Evolutionary conservation across 2,113 vertebrate species (phyloP), one percentile per base, ranked within the genome.

Genomic region (Rhinolophus sinicus): DNA sequence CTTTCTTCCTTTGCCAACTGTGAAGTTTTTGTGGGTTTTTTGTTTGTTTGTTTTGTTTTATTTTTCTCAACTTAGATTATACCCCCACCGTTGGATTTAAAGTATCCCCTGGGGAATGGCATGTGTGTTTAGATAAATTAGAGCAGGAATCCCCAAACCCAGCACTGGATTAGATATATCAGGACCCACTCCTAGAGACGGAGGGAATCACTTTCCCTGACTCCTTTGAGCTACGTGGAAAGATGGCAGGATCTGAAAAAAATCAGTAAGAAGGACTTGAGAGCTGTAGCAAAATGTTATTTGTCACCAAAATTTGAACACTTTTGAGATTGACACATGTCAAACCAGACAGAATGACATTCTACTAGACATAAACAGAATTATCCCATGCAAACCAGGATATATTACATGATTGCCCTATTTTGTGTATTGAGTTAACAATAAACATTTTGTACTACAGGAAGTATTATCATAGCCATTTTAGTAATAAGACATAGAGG

Each of bases 291-390:
- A 38, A 54, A 5, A 47, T 40, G 6, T 52, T 30, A 54, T 60
- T 54, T 82, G 16, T 56, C 38, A n/a, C 54, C 30, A 77, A 72
- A 54, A 82, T 8, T 38, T 2, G 28, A 33, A 60, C 13, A 73
- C 33, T 90, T 96, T 80, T n/a, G 54, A 95, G 62, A 86, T 4
- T 54, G 33, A 40, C 6, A 75, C 73, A 83, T 58, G 62, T 3
- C 75, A 69, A 86, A 85, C n/a, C 26, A 80, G 56, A 70, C 30
- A 72, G 30, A 76, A 86, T 44, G 35, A 5, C 50, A 56, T 87
- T 73, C 38, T 9, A 78, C 19, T 14, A 73, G 22, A 87, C 58
- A 13, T 44, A 72, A 65, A 82, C 24, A 40, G 21, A 90, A 90
- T 15, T 84, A 54, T 40, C 6, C 4, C 5, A 3, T 38, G 9